Percentiles rank a stretch among this genome's conserved stretches.
Evolutionary conservation across 2,797 vertebrate species (phyloP).

Genomic region (Xyrichtys novacula): DNA sequence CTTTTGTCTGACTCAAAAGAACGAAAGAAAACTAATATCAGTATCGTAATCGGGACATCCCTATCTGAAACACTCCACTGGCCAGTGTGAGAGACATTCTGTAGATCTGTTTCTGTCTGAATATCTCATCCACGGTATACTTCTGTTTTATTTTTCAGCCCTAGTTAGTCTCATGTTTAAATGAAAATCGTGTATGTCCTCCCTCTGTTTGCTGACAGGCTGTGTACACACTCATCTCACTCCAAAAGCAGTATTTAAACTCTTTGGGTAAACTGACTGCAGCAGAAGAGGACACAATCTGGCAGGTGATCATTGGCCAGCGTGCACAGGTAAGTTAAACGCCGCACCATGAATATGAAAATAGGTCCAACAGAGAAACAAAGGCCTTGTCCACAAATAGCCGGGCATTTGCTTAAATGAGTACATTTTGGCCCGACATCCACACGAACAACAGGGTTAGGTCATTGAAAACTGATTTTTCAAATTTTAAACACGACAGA

Average conservation of each 20-base stretch:
- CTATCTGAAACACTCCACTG: background rate
- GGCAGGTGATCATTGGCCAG: constrained; percentile 96
- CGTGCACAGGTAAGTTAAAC: constrained; percentile 92
- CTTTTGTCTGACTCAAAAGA: background rate
- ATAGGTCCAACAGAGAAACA: background rate
- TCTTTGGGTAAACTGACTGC: constrained; percentile 90
- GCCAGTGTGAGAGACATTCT: no score
- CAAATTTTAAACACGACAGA: no score
- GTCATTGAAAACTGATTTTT: no score
- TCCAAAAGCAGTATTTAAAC: constrained; percentile 90
- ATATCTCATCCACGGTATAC: no score
- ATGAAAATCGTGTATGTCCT: background rate
- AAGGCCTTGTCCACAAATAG: no score
- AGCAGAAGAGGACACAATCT: constrained; percentile 91
- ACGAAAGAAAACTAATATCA: no score
- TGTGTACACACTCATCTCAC: constrained; percentile 91
- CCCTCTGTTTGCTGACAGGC: constrained; percentile 81
- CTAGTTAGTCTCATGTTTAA: background rate
- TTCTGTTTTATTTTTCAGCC: background rate
- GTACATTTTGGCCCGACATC: no score
- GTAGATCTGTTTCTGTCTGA: no score
- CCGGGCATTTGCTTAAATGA: no score
- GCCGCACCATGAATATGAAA: background rate
- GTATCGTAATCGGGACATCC: no score
- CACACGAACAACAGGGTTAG: no score